Base-by-base conservation (phyloP, 2,113 vertebrate genomes). In the Cyphomyrus discorhynchus region DNA sequence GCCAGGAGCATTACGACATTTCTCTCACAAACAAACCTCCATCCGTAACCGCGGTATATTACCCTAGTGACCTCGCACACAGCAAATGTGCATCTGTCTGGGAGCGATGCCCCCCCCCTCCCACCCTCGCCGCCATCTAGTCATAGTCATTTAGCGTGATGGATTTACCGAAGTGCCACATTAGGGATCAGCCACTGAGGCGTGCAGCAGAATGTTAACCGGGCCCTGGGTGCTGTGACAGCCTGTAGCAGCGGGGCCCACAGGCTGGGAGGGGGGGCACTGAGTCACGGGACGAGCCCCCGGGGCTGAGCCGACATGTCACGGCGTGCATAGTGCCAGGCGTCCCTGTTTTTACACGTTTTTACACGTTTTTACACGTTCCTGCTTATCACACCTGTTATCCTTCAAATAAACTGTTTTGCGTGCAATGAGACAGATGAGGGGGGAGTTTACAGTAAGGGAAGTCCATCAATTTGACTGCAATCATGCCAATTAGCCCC, bases 401-500 rank as follows among this genome's bases (percentile, higher is more conserved):
- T 86, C 47, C 5, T 27, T 86, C 21, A 49, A 49, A 49, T 77
- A 80, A 80, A 80, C 10, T 9, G 15, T 19, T 42, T 80, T 15
- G 15, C 31, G 6, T 42, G 31, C 74, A 77, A 21, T 11, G 46
- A 46, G 82, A 50, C 24, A 2, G 83, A 24, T 49, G 10, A 6
- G 7, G 47, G 24, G 45, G 13, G 10, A 31, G 56, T 0, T 6
- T 27, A 19, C 39, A 47, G 39, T 46, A 45, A 35, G 83, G 47
- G 86, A 62, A 31, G 39, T 70, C 87, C 27, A 86, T 88, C 88
- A 84, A 31, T 92, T 92, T 83, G 35, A 46, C 19, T 53, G 13
- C 8, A 80, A 77, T 90, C 87, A 58, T 82, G 45, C 82, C 39
- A 27, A 82, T 88, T 89, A 80, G 49, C 91, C 90, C 58, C 7